Evolutionary conservation across 2,797 vertebrate genomes (phyloP).

Genomic region (Enteromius argenteus): DNA sequence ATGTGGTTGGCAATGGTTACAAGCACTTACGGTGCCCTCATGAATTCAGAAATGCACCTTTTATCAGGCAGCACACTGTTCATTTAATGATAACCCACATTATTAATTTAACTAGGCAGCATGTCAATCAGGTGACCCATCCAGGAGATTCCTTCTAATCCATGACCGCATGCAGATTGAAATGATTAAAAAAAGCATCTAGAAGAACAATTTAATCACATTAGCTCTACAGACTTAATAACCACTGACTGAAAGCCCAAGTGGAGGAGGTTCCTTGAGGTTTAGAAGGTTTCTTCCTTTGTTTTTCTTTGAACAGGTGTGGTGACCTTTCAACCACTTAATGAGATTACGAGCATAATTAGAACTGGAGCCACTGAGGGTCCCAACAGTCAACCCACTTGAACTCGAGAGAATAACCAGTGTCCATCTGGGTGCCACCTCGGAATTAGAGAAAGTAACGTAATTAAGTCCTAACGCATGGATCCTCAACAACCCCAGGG

Average conservation of each 20-base stretch:
- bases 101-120: slow-evolving; percentile 54
- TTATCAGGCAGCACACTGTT: slow-evolving; percentile 38
- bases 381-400: slow-evolving; percentile 51
- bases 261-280: slow-evolving; percentile 66
- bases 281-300: slow-evolving; percentile 52
- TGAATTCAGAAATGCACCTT: slow-evolving; percentile 54
- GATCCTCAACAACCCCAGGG: slow-evolving; percentile 38
- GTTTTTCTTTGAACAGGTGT: slow-evolving; percentile 67
- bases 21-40: slow-evolving; percentile 50
- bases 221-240: slow-evolving; percentile 62
- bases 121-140: slow-evolving; percentile 47
- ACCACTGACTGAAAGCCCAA: slow-evolving; percentile 61
- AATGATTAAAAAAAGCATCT: slow-evolving; percentile 39
- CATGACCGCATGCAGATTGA: slow-evolving; percentile 33
- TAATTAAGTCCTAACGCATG: slow-evolving; percentile 75
- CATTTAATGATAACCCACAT: slow-evolving; percentile 55
- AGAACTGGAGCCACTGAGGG: slow-evolving; percentile 64
- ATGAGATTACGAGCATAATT: slow-evolving; percentile 84
- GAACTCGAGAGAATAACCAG: slow-evolving; percentile 55
- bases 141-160: slow-evolving; percentile 41
- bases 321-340: slow-evolving; percentile 74
- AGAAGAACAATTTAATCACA: slow-evolving; percentile 61
- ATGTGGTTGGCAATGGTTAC: slow-evolving; percentile 44
- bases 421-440: slow-evolving; percentile 67
- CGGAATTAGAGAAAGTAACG: slow-evolving; percentile 60